A percentile compares a stretch with the other conserved stretches of the same genome.
Evolutionary conservation across 2,888 invertebrate species (phyloP).

Genomic region (Balanococcus diminutus): DNA sequence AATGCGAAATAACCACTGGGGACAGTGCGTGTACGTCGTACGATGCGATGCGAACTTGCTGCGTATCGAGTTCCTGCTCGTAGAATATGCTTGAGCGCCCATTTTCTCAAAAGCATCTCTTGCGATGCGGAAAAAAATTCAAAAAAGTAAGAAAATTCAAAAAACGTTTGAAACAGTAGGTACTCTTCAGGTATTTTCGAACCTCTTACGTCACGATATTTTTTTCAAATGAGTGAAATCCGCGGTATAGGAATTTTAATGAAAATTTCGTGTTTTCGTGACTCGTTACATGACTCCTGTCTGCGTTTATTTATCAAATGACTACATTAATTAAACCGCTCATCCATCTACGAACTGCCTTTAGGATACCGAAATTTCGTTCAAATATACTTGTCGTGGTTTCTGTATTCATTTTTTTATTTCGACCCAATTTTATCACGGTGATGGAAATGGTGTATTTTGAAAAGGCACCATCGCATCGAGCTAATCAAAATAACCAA

Average conservation of each 20-base stretch:
- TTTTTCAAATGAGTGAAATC: neutral
- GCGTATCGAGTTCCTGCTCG: neutral
- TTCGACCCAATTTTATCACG: neutral
- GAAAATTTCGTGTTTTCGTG: neutral
- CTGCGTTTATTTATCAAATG: neutral
- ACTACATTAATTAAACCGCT: constrained; percentile 25
- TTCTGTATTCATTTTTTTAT: neutral
- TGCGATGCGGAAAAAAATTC: neutral
- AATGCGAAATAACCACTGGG: neutral
- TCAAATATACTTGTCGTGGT: neutral
- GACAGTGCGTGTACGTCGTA: constrained; percentile 16
- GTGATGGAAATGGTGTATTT: neutral
- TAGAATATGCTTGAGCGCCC: neutral
- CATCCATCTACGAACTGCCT: neutral
- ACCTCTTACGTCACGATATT: neutral
- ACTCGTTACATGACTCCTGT: neutral
- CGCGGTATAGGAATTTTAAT: neutral
- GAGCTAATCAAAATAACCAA: neutral
- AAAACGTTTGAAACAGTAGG: neutral
- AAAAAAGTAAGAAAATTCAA: neutral
- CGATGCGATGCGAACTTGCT: neutral
- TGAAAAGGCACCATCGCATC: neutral
- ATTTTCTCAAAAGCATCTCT: neutral
- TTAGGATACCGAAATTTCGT: neutral
- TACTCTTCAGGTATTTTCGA: neutral